Evolutionary conservation across 2,797 vertebrate species (phyloP).

Genomic region (Poliocrania exsul): DNA sequence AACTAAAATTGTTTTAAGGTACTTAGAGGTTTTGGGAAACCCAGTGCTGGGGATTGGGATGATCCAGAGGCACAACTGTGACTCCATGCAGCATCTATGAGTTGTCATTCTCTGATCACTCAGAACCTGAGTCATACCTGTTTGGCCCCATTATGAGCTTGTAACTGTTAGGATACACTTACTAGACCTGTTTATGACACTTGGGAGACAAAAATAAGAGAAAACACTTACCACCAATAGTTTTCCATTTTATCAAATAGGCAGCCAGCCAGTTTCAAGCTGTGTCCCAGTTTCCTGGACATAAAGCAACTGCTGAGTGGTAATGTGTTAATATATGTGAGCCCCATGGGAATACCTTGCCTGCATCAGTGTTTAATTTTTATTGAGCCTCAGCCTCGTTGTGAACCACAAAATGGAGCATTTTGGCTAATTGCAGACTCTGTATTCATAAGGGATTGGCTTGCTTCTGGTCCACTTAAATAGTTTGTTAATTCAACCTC

Average conservation of each 20-base stretch:
- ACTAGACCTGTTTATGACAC: background rate
- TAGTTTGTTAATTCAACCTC: conserved; percentile 28
- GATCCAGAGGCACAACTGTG: background rate
- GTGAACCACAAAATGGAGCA: background rate
- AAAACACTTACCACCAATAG: background rate
- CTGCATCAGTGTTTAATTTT: conserved; percentile 21
- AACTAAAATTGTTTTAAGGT: background rate
- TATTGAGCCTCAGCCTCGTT: background rate
- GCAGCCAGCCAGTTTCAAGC: conserved; percentile 22
- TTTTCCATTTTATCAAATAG: conserved; percentile 19
- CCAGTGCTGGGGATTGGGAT: background rate
- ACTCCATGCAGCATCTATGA: background rate
- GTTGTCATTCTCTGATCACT: background rate
- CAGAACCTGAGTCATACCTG: rapidly evolving
- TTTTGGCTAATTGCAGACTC: conserved; percentile 18
- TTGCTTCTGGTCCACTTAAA: conserved; percentile 36
- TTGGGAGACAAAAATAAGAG: background rate
- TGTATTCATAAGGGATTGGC: background rate
- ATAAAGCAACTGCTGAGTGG: conserved; percentile 15
- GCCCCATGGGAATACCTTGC: background rate
- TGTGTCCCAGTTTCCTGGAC: conserved; percentile 48
- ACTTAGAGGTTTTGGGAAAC: background rate
- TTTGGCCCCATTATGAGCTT: background rate
- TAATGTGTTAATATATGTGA: conserved; percentile 22
- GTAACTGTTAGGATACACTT: background rate